A percentile compares a stretch with the other conserved stretches of the same genome.
These are phyloP conservation scores for Manis pentadactyla DNA, from an alignment of 2,797 vertebrate species.

Conservation along the genomic window DNA sequence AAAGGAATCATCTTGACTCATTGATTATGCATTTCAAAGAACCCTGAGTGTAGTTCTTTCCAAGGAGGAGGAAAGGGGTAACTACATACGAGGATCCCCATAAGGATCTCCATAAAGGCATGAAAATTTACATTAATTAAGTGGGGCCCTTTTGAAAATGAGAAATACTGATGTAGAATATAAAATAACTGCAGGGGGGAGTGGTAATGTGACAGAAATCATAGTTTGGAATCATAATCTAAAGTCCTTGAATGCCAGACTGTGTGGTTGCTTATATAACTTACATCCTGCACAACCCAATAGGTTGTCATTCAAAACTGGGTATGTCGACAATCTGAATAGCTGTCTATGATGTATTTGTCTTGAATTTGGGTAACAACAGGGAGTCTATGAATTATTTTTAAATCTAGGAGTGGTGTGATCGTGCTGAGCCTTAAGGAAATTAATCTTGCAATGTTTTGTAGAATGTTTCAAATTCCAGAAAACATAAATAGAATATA, in stretches of 20 bases:
- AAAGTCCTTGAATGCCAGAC: background rate
- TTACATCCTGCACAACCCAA: background rate
- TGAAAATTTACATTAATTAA: background rate
- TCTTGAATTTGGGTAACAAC: background rate
- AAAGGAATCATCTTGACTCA: background rate
- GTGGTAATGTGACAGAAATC: background rate
- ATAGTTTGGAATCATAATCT: background rate
- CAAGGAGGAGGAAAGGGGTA: background rate
- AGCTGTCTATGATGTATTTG: background rate
- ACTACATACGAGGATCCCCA: background rate
- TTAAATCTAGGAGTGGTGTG: background rate
- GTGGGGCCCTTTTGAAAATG: background rate
- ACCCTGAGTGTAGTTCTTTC: background rate
- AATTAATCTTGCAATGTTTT: background rate
- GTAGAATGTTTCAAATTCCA: background rate
- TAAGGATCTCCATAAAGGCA: background rate
- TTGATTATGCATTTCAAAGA: background rate
- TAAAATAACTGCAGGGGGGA: background rate
- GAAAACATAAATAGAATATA: background rate
- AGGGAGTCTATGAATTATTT: background rate
- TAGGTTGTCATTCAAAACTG: background rate
- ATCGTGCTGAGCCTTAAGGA: background rate
- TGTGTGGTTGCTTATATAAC: accelerated
- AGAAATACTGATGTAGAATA: background rate
- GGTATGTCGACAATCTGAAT: background rate